Base-by-base conservation (phyloP, 2,888 invertebrate species). In the Drosophila suboccidentalis region DNA sequence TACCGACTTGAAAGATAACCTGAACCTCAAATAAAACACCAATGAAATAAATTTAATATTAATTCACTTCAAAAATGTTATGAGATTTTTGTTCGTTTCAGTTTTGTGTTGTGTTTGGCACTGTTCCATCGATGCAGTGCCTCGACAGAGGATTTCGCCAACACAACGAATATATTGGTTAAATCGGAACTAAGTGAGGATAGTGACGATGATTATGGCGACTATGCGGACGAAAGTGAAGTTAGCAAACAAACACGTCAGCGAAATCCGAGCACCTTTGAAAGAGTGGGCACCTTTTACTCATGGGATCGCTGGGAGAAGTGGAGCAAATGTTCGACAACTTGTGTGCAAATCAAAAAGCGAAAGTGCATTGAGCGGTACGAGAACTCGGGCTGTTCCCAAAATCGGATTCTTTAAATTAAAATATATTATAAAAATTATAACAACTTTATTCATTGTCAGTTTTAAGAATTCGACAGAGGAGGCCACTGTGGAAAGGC, bases 241-340 rank as follows among this genome's bases (percentile, higher is more conserved):
- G 69, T 19, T 8, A 61, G 60, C 17, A 85, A 70, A n/a, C 72
- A 80, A 60, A 68, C 50, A 10, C 79, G 66, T 9, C 75, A 72
- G 39, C 77, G 60, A 47, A 71, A 76, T 51, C 68, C 61, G 8
- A 78, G 47, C 34, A 54, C 36, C 15, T 66, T 69, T 15, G 78
- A 68, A 29, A 82, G 85, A 22, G 58, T 86, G 10, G 91, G 91
- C 15, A 85, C 87, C 2, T 80, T 67, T 51, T 91, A 88, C 60
- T 93, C 92, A 8, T 96, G 96, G 96, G 95, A 95, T 59, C 91
- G 94, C 0, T 96, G 96, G 96, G 95, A 95, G 54, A 92, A 94
- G 6, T 96, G 96, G 96, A 95, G 95, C 75, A 93, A 95, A 11
- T 97, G 96, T 90, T 95, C 96, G n/a, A 94, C 95, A 83, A 94